Conservation (phyloP, 2,888 invertebrate species). For the Lasioglossum leucozonium region DNA sequence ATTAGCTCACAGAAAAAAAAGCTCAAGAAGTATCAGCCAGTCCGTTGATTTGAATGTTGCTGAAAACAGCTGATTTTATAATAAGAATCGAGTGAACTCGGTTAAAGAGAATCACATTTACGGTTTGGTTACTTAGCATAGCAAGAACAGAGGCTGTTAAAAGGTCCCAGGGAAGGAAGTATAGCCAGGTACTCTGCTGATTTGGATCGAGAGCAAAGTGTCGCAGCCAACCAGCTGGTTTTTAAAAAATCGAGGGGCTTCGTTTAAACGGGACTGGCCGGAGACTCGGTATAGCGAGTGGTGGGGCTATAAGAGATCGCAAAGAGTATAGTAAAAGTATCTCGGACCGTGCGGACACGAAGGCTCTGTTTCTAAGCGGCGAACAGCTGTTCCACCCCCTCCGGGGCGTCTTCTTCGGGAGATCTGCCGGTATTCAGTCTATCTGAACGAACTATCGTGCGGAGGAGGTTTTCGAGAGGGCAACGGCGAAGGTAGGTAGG, state of each 20-base stretch:
- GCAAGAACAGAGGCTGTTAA: background rate
- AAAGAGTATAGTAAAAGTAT: constrained; percentile 15
- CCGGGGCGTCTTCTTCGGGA: constrained; percentile 63
- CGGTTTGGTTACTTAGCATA: background rate
- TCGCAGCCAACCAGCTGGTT: background rate
- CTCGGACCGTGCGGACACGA: constrained; percentile 32
- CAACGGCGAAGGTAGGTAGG: constrained; percentile 63
- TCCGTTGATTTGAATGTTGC: too few species aligned
- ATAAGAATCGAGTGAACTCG: too few species aligned
- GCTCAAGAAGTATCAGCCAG: too few species aligned
- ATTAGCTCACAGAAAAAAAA: too few species aligned
- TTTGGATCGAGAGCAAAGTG: background rate
- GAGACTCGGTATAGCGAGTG: background rate
- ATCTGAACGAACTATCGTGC: constrained; percentile 71
- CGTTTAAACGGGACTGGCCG: background rate
- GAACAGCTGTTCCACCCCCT: constrained; percentile 74
- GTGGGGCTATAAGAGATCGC: background rate
- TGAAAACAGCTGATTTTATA: too few species aligned
- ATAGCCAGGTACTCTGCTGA: background rate
- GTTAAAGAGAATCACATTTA: background rate
- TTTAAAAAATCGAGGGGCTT: background rate
- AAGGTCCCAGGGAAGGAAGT: background rate
- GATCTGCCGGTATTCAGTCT: constrained; percentile 70
- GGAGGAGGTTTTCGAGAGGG: constrained; percentile 68
- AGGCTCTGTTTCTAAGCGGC: constrained; percentile 53